Evolutionary conservation across 2,113 vertebrate genomes (phyloP), one percentile per base, ranked within the genome.

Genomic region (Cyanistes caeruleus): DNA sequence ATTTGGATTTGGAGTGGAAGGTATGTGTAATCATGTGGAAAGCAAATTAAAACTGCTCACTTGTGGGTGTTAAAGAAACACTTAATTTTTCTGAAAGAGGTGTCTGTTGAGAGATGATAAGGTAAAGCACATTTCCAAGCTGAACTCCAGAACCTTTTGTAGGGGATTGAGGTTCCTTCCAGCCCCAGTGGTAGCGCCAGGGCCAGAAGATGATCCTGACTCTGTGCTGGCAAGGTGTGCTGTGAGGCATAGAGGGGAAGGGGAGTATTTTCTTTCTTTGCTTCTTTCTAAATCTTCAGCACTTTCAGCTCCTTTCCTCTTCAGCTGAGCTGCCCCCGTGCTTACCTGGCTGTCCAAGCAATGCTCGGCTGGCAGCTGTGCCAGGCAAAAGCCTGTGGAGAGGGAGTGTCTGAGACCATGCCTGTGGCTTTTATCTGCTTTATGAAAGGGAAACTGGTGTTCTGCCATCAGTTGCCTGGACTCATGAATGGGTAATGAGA

Each of bases 101-200:
- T 75, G 33, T 15, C 89, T 96, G 79, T 58, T 72, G 62, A 52
- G 76, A 89, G 63, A 39, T 59, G 81, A 91, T 95, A 91, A 95
- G 23, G 39, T 41, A 46, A 76, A 79, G 23, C 20, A 43, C 2
- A 4, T 63, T 90, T 86, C 31, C 37, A 30, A 52, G 35, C 31
- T 4, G 8, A 53, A 31, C 43, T 77, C 30, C 25, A 25, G 58
- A 69, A 35, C 27, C 15, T 78, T 75, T 41, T 15, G 30, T 7
- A 65, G 41, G 16, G 46, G 9, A 41, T 24, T 18, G 37, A 64
- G 69, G 30, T 20, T 58, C 9, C 24, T 9, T 52, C 67, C 41
- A 69, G 33, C 18, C 37, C 18, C 52, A 59, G 35, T 19, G 35
- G 18, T 7, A 19, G 8, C 0, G 0, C 17, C 1, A 0, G 33